phyloP scores from a whole-genome alignment of 2,797 vertebrate genomes.

The Anguilla marmorata region DNA sequence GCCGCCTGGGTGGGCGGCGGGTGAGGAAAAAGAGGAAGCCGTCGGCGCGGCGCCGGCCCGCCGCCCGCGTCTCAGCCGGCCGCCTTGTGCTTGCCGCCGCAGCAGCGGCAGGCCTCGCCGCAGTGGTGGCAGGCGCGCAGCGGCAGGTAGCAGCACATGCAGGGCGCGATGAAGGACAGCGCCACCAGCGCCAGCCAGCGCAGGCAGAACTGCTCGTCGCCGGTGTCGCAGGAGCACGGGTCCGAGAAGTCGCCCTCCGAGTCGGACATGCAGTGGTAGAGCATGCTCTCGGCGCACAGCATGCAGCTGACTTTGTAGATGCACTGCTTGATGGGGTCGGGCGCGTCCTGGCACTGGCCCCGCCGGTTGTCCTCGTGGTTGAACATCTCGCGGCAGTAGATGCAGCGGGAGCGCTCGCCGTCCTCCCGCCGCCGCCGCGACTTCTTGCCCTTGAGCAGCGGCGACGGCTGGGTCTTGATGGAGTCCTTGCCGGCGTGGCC shows the following conservation, averaged over 20 bases:
- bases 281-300: slow-evolving; percentile 99
- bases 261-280: slow-evolving; percentile 99
- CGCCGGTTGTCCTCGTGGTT: slow-evolving; percentile 97
- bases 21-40: slow-evolving; percentile 79
- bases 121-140: slow-evolving; percentile 95
- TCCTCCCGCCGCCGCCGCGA: slow-evolving; percentile 92
- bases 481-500: slow-evolving; percentile 81
- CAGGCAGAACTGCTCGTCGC: slow-evolving; percentile 97
- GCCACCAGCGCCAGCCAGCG: slow-evolving; percentile 96
- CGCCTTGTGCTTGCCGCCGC: slow-evolving; percentile 97
- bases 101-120: slow-evolving; percentile 94
- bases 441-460: slow-evolving; percentile 86
- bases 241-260: slow-evolving; percentile 98
- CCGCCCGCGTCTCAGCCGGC: slow-evolving; percentile 81
- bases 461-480: slow-evolving; percentile 84
- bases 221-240: slow-evolving; percentile 97
- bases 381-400: slow-evolving; percentile 98
- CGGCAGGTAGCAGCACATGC: slow-evolving; percentile 99
- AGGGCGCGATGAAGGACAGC: slow-evolving; percentile 93
- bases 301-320: slow-evolving; percentile 99
- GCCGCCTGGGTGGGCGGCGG: slow-evolving; percentile 70
- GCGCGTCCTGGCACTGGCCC: slow-evolving; percentile 95
- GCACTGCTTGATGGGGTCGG: slow-evolving; percentile 96
- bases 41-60: slow-evolving; percentile 53
- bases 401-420: slow-evolving; percentile 93